phyloP scores from a whole-genome alignment of 2,113 vertebrate species.

The Brachypteracias leptosomus region DNA sequence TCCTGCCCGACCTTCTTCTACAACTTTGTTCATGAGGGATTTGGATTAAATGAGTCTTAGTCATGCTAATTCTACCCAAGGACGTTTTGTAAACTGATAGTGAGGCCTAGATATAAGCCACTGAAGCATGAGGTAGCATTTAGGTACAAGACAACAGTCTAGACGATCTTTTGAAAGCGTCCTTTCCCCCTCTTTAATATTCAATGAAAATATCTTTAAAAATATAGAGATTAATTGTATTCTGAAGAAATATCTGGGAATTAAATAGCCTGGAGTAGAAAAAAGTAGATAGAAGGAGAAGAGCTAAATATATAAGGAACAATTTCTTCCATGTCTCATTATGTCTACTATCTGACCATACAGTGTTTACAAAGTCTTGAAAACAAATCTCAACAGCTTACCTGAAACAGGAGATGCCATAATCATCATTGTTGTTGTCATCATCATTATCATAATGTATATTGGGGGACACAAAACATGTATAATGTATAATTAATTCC shows the following conservation, averaged over 20 bases:
- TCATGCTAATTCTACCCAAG: not conserved
- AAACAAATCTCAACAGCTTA: not conserved
- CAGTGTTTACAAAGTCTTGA: not conserved
- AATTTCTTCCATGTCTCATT: not conserved
- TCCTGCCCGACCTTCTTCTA: not conserved
- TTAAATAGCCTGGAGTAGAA: not conserved
- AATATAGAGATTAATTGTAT: not conserved
- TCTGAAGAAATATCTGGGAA: not conserved
- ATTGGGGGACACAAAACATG: not conserved
- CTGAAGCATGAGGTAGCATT: not conserved
- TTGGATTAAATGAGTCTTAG: not conserved
- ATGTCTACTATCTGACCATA: not conserved
- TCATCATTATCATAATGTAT: not conserved
- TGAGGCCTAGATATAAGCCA: not conserved
- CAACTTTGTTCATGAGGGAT: not conserved
- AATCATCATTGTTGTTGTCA: not conserved
- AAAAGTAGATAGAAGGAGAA: not conserved
- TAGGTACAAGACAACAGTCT: not conserved
- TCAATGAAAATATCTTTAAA: not conserved
- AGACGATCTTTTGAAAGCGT: not conserved
- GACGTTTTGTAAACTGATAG: not conserved
- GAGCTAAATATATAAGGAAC: not conserved
- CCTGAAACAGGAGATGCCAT: not conserved
- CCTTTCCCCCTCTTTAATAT: not conserved
- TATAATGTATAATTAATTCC: not conserved